Conservation (phyloP, 92 coral and sea anemone genomes). For the Epizoanthus rinbou region DNA sequence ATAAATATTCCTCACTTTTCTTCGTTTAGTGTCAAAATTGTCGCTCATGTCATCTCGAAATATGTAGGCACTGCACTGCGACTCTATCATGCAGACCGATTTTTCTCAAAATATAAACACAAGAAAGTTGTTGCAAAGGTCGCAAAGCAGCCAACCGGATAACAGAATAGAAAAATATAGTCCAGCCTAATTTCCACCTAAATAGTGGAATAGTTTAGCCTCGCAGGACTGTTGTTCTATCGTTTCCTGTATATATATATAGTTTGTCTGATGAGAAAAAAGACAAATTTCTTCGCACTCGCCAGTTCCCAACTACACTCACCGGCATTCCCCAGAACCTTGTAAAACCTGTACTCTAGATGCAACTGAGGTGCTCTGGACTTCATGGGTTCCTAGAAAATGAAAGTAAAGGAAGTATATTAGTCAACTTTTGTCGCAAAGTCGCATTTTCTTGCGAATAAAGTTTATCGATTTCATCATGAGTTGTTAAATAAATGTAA, state of each 20-base stretch:
- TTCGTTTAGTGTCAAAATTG: background rate
- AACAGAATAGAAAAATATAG: background rate
- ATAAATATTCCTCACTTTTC: background rate
- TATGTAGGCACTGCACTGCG: no score
- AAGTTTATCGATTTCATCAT: background rate
- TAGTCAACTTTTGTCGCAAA: constrained; percentile 1
- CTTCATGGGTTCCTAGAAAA: constrained; percentile 93
- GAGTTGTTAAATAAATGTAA: constrained; percentile 22
- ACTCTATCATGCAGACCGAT: background rate
- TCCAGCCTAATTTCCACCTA: background rate
- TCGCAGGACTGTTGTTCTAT: background rate
- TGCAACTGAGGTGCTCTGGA: constrained; percentile 98
- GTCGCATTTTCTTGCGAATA: background rate
- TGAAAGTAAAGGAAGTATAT: constrained; percentile 19
- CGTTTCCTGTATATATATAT: constrained; percentile 10
- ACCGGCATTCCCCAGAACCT: constrained; percentile 96
- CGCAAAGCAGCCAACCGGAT: background rate
- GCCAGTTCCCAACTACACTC: constrained; percentile 28
- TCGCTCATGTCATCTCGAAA: background rate
- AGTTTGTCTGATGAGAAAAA: background rate
- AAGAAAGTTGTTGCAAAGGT: background rate
- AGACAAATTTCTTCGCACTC: constrained; percentile 17
- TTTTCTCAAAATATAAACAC: constrained; percentile 24
- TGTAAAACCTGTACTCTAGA: constrained; percentile 94
- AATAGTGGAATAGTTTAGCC: background rate